phyloP scores from a whole-genome alignment of 2,797 vertebrate genomes.

The Yasuhikotakia modesta region DNA sequence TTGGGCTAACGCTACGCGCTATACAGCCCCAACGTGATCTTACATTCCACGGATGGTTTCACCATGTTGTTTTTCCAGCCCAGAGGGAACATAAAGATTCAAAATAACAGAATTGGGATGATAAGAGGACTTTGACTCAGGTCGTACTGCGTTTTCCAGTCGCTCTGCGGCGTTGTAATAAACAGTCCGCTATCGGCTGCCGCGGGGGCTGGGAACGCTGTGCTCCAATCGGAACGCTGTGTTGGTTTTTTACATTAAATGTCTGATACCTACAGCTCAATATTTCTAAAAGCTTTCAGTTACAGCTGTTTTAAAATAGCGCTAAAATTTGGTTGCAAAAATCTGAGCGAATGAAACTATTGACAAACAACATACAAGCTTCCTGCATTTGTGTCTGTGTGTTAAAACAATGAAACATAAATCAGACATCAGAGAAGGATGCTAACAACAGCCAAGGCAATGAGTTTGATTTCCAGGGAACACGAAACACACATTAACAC shows the following conservation, averaged over 20 bases:
- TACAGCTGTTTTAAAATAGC: constrained; percentile 41
- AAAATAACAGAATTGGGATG: constrained; percentile 60
- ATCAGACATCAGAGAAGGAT: no score
- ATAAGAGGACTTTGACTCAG: constrained; percentile 60
- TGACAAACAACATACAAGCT: constrained; percentile 28
- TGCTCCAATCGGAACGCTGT: constrained; percentile 62
- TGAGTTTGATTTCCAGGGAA: not conserved
- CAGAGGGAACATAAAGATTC: constrained; percentile 60
- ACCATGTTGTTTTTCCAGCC: constrained; percentile 60
- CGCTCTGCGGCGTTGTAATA: constrained; percentile 61
- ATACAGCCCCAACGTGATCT: constrained; percentile 55
- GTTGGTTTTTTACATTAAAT: constrained; percentile 65
- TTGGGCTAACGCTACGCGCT: constrained; percentile 15
- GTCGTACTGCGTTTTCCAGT: constrained; percentile 45
- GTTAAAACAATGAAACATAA: not conserved
- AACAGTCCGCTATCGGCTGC: constrained; percentile 65
- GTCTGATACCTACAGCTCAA: constrained; percentile 76
- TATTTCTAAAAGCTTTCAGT: constrained; percentile 66
- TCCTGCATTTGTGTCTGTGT: not conserved
- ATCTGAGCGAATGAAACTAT: constrained; percentile 35
- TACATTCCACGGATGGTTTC: constrained; percentile 67
- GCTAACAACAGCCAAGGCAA: no score
- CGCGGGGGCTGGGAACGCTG: constrained; percentile 66
- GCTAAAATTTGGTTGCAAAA: constrained; percentile 42
- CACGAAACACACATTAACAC: no score